Conservation (phyloP, 2,797 vertebrate genomes). For the Galaxias olidus region DNA sequence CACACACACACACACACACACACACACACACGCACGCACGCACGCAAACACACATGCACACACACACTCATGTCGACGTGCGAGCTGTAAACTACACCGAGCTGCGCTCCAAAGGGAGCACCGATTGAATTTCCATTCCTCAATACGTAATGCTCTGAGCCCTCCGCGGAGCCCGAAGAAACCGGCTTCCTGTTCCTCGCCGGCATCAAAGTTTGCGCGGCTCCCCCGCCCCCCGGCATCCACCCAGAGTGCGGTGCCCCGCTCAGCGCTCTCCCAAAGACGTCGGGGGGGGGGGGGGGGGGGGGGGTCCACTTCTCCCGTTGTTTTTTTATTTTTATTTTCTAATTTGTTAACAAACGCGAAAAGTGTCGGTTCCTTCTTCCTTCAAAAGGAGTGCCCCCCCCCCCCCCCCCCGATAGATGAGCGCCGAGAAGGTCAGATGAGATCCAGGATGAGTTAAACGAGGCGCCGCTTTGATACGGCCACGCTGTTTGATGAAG, state of each 20-base stretch:
- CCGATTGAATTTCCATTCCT: constrained; percentile 68
- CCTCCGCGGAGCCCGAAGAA: constrained; percentile 60
- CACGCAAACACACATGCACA: not conserved
- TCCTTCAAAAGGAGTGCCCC: too few relatives aligned
- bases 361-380: too few relatives aligned
- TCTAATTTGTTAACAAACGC: too few relatives aligned
- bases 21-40: constrained; percentile 8
- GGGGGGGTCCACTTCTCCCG: too few relatives aligned
- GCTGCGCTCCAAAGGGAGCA: constrained; percentile 50
- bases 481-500: not conserved
- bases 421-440: too few relatives aligned
- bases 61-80: not conserved
- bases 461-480: not conserved
- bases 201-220: constrained; percentile 49
- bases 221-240: constrained; percentile 32
- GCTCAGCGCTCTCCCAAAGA: too few relatives aligned
- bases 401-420: too few relatives aligned
- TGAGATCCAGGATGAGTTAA: not conserved
- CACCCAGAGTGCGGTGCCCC: constrained; percentile 43
- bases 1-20: constrained; percentile 33
- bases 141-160: constrained; percentile 67
- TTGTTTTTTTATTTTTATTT: too few relatives aligned
- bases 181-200: constrained; percentile 53
- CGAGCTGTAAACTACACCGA: constrained; percentile 10
- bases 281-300: too few relatives aligned